Evolutionary conservation across 1,140 invertebrate genomes (phyloP).

Genomic region (Lycorma delicatula): DNA sequence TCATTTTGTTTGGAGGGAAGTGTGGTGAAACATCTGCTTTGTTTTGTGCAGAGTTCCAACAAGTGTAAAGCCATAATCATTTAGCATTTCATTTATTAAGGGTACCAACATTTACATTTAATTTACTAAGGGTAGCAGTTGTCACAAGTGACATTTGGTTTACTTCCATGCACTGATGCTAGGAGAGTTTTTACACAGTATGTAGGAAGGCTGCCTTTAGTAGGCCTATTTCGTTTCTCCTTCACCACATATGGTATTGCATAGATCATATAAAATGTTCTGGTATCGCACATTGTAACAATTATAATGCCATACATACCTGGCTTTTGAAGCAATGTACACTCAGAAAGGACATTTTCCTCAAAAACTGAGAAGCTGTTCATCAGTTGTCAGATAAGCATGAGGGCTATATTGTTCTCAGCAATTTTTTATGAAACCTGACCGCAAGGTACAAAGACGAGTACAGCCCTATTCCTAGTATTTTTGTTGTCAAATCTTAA

Average conservation of each 20-base stretch:
- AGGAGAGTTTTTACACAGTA: background rate
- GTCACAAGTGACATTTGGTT: background rate
- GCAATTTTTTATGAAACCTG: background rate
- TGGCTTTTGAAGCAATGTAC: background rate
- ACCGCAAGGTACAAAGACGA: background rate
- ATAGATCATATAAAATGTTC: background rate
- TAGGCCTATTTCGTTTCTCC: no score
- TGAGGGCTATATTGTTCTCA: background rate
- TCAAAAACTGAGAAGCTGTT: background rate
- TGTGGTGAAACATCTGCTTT: background rate
- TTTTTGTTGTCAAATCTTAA: background rate
- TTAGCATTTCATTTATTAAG: background rate
- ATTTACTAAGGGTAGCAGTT: no score
- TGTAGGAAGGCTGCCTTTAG: background rate
- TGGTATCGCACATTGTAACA: background rate
- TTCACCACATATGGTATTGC: background rate
- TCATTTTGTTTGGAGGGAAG: background rate
- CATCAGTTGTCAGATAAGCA: background rate
- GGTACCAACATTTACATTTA: no score
- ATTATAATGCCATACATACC: background rate
- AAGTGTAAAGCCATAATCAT: background rate
- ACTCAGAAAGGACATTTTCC: no score
- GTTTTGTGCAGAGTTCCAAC: no score
- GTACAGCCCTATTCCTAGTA: background rate
- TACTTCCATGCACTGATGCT: background rate